Conservation (phyloP, 2,888 invertebrate genomes). For the Drosophila infuscata region DNA sequence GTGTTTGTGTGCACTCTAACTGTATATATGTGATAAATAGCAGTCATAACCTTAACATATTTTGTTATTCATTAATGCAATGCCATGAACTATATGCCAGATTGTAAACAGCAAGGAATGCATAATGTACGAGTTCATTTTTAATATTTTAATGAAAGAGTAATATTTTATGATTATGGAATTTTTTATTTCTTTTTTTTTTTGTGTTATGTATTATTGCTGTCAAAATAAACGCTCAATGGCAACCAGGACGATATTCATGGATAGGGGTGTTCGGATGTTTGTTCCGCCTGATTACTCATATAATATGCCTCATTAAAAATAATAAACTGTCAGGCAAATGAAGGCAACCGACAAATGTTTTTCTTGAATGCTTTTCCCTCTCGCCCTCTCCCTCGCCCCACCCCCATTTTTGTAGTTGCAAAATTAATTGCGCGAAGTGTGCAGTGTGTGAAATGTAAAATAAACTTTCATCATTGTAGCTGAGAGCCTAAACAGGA, state of each 20-base stretch:
- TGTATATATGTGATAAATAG: slow-evolving; percentile 2
- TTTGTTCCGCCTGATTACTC: slow-evolving; percentile 51
- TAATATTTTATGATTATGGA: slow-evolving; percentile 50
- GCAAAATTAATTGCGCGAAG: slow-evolving; percentile 75
- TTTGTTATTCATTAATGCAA: slow-evolving; percentile 19
- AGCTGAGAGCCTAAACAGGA: slow-evolving; percentile 29
- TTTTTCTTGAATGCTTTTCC: slow-evolving; percentile 17
- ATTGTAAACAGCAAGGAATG: slow-evolving; percentile 17
- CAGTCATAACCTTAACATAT: slow-evolving; percentile 36
- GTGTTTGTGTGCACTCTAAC: background rate
- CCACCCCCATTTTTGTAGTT: slow-evolving; percentile 6
- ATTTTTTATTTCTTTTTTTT: background rate
- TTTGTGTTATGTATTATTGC: slow-evolving; percentile 21
- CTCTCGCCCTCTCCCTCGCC: no score
- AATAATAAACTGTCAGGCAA: slow-evolving; percentile 76
- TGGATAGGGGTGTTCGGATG: slow-evolving; percentile 11
- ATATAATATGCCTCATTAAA: slow-evolving; percentile 76
- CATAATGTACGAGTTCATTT: slow-evolving; percentile 30
- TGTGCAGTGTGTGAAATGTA: slow-evolving; percentile 54
- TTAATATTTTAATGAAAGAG: slow-evolving; percentile 70
- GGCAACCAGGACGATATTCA: slow-evolving; percentile 17
- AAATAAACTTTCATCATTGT: slow-evolving; percentile 61
- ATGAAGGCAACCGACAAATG: slow-evolving; percentile 54
- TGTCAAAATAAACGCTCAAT: slow-evolving; percentile 62
- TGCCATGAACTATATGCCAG: slow-evolving; percentile 41